Conservation (phyloP, 2,113 vertebrate genomes). For the Arenaria interpres region DNA sequence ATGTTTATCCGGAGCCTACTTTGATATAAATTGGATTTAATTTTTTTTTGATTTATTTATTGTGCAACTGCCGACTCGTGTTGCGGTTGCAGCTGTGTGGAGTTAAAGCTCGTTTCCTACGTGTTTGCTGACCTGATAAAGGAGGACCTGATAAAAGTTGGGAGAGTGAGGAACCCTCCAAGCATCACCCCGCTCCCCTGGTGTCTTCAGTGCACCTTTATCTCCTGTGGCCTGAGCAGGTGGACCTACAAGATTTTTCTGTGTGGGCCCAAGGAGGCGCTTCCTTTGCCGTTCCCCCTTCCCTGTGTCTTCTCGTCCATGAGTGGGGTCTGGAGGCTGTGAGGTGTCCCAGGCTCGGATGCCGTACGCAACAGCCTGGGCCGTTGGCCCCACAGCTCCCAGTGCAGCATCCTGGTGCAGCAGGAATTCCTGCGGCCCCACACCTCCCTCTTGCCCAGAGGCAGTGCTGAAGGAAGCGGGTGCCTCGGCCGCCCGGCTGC, state of each 20-base stretch:
- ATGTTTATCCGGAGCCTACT: not conserved
- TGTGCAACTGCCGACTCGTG: not conserved
- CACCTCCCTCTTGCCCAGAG: not conserved
- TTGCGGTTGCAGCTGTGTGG: not conserved
- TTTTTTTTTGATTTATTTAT: not conserved
- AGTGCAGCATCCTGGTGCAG: accelerated
- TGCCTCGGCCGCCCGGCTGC: not conserved
- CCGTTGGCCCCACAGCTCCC: accelerated
- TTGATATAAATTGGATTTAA: not conserved
- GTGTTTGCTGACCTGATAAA: not conserved
- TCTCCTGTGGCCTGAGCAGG: not conserved
- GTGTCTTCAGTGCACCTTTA: not conserved
- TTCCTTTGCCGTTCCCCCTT: not conserved
- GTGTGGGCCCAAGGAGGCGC: no score
- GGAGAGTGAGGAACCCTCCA: not conserved
- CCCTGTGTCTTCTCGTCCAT: not conserved
- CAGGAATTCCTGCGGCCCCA: not conserved
- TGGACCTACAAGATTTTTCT: no score
- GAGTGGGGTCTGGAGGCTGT: not conserved
- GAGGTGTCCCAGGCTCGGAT: accelerated
- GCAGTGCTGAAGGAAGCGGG: not conserved
- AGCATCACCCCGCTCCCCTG: not conserved
- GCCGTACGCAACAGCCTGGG: not conserved
- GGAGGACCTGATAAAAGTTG: not conserved
- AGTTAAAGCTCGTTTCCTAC: not conserved